A percentile compares a stretch with the other conserved stretches of the same genome.
Conservation (phyloP, 2,888 invertebrate genomes). For the Timandra comae region DNA sequence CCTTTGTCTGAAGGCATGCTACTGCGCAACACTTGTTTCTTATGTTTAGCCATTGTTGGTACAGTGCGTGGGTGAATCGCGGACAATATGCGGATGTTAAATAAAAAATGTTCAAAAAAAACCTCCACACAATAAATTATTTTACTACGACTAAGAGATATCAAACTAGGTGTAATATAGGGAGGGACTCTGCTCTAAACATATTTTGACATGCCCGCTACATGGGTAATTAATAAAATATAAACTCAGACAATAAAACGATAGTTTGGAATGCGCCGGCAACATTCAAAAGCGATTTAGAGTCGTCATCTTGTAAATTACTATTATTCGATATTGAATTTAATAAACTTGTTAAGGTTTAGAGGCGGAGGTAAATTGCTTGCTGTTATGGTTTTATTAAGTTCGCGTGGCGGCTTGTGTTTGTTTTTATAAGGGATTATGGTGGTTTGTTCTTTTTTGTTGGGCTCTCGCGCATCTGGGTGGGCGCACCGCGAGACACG, state of each 20-base stretch:
- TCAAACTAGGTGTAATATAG: too few species aligned
- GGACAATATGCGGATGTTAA: conserved; percentile 19
- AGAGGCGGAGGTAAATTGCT: conserved; percentile 68
- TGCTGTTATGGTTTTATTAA: conserved; percentile 68
- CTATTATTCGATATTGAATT: conserved; percentile 73
- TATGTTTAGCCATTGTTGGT: conserved; percentile 41
- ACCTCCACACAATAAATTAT: too few species aligned
- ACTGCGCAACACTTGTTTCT: conserved; percentile 55
- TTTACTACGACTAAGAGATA: too few species aligned
- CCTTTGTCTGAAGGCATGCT: conserved; percentile 58
- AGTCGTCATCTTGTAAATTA: conserved; percentile 70
- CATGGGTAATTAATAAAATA: conserved; percentile 60
- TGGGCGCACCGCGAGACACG: conserved; percentile 67
- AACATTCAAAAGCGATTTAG: conserved; percentile 61
- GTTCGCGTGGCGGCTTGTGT: conserved; percentile 68
- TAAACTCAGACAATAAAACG: conserved; percentile 61
- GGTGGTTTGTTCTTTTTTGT: conserved; percentile 48
- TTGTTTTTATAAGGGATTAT: conserved; percentile 69
- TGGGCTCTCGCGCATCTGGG: conserved; percentile 56
- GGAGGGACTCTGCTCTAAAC: too few species aligned
- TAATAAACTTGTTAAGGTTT: conserved; percentile 76
- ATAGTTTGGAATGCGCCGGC: conserved; percentile 64
- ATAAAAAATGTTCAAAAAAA: too few species aligned
- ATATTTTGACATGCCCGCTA: conserved; percentile 28
- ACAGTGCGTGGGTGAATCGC: conserved; percentile 47